Conservation (phyloP, 2,888 invertebrate genomes). For the Gastrophysa polygoni region DNA sequence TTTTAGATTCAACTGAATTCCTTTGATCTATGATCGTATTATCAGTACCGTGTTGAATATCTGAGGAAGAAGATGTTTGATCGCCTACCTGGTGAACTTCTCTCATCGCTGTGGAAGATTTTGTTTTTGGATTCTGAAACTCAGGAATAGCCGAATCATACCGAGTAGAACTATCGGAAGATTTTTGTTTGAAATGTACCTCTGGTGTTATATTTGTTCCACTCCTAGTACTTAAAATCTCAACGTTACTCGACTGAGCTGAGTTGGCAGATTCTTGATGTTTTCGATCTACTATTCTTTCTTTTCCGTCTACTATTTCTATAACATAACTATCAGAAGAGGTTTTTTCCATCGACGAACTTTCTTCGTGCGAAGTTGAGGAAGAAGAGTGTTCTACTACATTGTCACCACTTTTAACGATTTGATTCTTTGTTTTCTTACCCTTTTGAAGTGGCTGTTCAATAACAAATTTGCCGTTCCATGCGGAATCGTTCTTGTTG, state of each 20-base stretch:
- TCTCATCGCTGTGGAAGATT: constrained; percentile 59
- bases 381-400: constrained; percentile 48
- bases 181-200: constrained; percentile 62
- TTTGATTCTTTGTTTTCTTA: constrained; percentile 34
- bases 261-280: constrained; percentile 61
- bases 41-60: constrained; percentile 40
- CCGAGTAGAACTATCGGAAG: constrained; percentile 62
- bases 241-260: constrained; percentile 54
- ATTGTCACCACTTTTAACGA: constrained; percentile 29
- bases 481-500: constrained; percentile 57
- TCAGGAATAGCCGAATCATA: constrained; percentile 66
- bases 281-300: constrained; percentile 65
- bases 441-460: constrained; percentile 50
- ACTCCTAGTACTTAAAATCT: constrained; percentile 62
- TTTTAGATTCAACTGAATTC: constrained; percentile 33
- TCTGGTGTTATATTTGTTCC: constrained; percentile 67
- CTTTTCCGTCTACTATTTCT: constrained; percentile 70
- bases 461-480: constrained; percentile 60
- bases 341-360: constrained; percentile 64
- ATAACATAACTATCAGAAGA: constrained; percentile 69
- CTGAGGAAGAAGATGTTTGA: constrained; percentile 44
- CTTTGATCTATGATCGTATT: constrained; percentile 10
- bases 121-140: constrained; percentile 51
- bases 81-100: constrained; percentile 56
- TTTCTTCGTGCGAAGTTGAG: constrained; percentile 61